phyloP scores from a whole-genome alignment of 2,888 invertebrate species.

The Noctua comes region DNA sequence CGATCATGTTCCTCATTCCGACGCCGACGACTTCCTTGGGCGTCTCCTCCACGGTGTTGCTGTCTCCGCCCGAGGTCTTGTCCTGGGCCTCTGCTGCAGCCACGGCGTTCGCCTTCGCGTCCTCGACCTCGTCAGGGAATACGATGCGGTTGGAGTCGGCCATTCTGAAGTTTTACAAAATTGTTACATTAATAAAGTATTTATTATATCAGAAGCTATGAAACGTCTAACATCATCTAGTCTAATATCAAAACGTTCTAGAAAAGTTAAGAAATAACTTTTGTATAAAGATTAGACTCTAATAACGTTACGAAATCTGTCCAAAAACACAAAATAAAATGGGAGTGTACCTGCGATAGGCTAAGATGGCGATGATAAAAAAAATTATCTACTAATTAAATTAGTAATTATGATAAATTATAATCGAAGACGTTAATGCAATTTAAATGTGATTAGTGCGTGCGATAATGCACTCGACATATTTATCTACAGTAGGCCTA shows the following conservation, averaged over 20 bases:
- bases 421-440: slow-evolving; percentile 10
- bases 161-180: slow-evolving; percentile 73
- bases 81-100: slow-evolving; percentile 50
- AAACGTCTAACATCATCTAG: background rate
- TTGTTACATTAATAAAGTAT: slow-evolving; percentile 3
- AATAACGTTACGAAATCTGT: background rate
- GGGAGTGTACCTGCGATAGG: background rate
- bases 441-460: background rate
- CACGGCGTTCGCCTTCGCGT: slow-evolving; percentile 70
- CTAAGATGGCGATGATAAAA: background rate
- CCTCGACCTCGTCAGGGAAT: slow-evolving; percentile 81
- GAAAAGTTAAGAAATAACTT: background rate
- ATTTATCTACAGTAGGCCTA: background rate
- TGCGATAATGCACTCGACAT: slow-evolving; percentile 6
- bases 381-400: slow-evolving; percentile 23
- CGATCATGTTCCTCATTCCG: slow-evolving; percentile 78
- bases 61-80: slow-evolving; percentile 71
- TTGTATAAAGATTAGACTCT: background rate
- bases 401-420: slow-evolving; percentile 16
- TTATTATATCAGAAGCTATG: background rate
- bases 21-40: slow-evolving; percentile 52
- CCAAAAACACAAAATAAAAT: background rate
- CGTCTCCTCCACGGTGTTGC: slow-evolving; percentile 73
- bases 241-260: background rate
- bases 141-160: slow-evolving; percentile 80